Base-by-base conservation (phyloP, 2,797 vertebrate species). In the Knipowitschia caucasica region DNA sequence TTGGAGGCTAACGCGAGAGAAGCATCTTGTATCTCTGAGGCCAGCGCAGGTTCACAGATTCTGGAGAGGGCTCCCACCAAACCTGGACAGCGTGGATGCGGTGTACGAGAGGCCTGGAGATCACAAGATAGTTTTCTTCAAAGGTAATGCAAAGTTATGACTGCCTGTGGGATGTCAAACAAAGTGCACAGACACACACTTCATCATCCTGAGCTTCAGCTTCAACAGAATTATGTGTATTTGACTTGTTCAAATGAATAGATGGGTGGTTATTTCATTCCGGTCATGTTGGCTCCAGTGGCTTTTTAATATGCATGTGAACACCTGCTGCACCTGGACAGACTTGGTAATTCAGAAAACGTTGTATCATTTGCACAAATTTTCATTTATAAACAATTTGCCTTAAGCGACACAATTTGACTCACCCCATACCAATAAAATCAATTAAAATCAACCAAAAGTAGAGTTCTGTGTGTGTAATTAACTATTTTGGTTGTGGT, bases 41-140 rank as follows among this genome's bases (percentile, higher is more conserved):
- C 96, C 95, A 0, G 95, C 95, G 26, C 92, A 96, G 88, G 92
- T 96, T 76, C 94, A 95, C 29, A 94, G 94, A 3, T 99, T 99
- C 89, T 99, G 96, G 96, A 87, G 93, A 46, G 96, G 96, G 5
- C 88, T 99, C 15, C 96, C 96, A 0, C 64, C 85, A 50, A 94
- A 93, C 59, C 83, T 98, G 82, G 94, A 96, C 69, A 85, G 92
- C 0, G 88, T 99, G 83, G 96, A 98, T 0, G 94, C 96, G 0
- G 93, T 96, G 5, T 99, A 98, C 0, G 96, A 98, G 85, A 89
- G 95, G 45, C 89, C 91, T 2, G 91, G 86, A 0, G 96, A 99
- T 78, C 96, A 98, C 75, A 96, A 93, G 80, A 99, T 99, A 0
- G 89, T 99, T 49, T 99, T 99, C 84, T 98, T 99, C 75, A 95